Evolutionary conservation across 35 echinoderm and acorn worm species (phyloP).

Genomic region (Apostichopus parvimensis): DNA sequence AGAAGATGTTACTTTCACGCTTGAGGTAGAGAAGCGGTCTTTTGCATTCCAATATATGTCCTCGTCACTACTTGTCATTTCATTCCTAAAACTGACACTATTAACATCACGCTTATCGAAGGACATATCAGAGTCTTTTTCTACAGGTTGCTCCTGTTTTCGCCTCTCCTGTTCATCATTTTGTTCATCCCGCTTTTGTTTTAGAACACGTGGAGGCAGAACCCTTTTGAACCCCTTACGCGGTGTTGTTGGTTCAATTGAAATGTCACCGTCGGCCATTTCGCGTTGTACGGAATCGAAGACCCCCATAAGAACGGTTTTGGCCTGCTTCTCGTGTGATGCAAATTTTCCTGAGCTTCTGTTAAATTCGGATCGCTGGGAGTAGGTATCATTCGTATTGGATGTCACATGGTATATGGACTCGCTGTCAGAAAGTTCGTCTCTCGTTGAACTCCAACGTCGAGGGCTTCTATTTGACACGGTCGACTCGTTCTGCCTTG

Average conservation of each 20-base stretch:
- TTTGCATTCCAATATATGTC: constrained; percentile 29
- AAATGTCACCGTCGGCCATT: not conserved
- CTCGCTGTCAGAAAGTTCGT: not conserved
- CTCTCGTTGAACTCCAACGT: not conserved
- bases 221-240: not conserved
- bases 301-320: not conserved
- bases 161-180: not conserved
- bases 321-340: not conserved
- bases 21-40: constrained; percentile 36
- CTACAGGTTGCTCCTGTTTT: not conserved
- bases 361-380: not conserved
- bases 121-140: not conserved
- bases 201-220: constrained; percentile 14
- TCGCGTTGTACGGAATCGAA: not conserved
- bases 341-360: not conserved
- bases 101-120: not conserved
- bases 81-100: not conserved
- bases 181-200: not conserved
- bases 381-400: not conserved
- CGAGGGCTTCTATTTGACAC: not conserved
- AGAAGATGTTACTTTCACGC: not conserved
- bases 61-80: constrained; percentile 29
- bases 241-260: not conserved
- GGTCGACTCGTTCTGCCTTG: not conserved
- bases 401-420: not conserved